A percentile compares a stretch with the other conserved stretches of the same genome.
phyloP scores from a whole-genome alignment of 1,140 invertebrate species.

The Achatina immaculata region DNA sequence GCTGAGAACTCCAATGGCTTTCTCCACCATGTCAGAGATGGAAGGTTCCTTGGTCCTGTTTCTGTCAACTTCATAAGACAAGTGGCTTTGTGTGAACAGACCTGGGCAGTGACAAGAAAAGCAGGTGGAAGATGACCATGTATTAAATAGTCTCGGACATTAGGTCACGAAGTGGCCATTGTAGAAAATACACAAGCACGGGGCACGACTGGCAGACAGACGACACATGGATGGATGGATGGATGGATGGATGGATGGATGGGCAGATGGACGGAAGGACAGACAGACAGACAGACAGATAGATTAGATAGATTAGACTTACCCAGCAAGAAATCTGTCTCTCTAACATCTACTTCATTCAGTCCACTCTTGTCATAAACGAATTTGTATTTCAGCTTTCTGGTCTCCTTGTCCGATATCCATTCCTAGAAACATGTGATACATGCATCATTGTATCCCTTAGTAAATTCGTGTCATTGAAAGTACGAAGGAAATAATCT shows the following conservation, averaged over 20 bases:
- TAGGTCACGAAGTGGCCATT: too few relatives aligned
- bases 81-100: constrained; percentile 82
- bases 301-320: constrained; percentile 26
- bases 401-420: background rate
- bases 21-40: constrained; percentile 87
- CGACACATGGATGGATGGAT: background rate
- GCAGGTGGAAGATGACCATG: too few relatives aligned
- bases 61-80: constrained; percentile 81
- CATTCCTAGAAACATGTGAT: constrained; percentile 9
- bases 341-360: constrained; percentile 75
- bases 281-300: background rate
- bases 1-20: constrained; percentile 84
- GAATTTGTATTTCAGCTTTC: background rate
- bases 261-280: background rate
- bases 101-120: constrained; percentile 57
- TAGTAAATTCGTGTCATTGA: too few relatives aligned
- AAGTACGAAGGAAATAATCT: too few relatives aligned
- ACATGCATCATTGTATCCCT: too few relatives aligned
- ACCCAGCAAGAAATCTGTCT: constrained; percentile 67
- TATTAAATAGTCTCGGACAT: too few relatives aligned
- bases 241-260: background rate
- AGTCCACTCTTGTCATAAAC: constrained; percentile 69
- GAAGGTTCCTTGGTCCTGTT: constrained; percentile 74
- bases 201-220: too few relatives aligned
- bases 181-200: too few relatives aligned